Conservation (phyloP, 1,140 invertebrate genomes). For the Lepeophtheirus salmonis region DNA sequence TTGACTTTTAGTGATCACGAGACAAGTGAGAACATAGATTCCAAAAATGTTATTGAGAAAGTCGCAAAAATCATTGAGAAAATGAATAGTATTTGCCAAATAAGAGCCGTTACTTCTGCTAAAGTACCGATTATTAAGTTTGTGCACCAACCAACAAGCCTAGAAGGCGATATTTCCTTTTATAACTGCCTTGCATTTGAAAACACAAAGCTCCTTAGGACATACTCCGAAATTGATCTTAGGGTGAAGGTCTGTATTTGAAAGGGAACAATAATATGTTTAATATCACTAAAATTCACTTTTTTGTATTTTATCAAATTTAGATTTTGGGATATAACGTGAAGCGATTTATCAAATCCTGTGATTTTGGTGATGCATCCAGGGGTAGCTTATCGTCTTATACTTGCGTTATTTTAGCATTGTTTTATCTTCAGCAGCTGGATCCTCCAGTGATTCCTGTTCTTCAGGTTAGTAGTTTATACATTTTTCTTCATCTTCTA, state of each 20-base stretch:
- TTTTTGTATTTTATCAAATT: background rate
- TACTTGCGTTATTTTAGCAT: constrained; percentile 40
- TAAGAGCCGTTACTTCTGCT: constrained; percentile 36
- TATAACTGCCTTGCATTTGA: constrained; percentile 38
- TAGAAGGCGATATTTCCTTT: constrained; percentile 41
- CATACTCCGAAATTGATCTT: constrained; percentile 37
- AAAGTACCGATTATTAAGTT: constrained; percentile 48
- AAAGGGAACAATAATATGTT: background rate
- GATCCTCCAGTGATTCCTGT: constrained; percentile 40
- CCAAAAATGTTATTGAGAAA: constrained; percentile 27
- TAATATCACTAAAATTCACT: background rate
- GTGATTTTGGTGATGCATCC: constrained; percentile 42
- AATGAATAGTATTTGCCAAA: constrained; percentile 28
- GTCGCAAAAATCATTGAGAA: constrained; percentile 30
- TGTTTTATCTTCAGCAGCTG: constrained; percentile 39
- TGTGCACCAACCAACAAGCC: constrained; percentile 27
- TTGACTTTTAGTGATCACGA: constrained; percentile 32
- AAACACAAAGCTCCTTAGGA: constrained; percentile 36
- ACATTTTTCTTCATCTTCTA: no score
- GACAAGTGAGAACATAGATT: constrained; percentile 23
- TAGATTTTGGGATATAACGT: constrained; percentile 13
- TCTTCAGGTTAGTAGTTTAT: constrained; percentile 38
- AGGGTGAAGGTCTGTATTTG: no score
- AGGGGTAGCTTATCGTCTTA: constrained; percentile 42
- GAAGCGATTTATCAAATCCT: constrained; percentile 27